Conservation (phyloP, 92 coral and sea anemone genomes). For the Micromussa lordhowensis region DNA sequence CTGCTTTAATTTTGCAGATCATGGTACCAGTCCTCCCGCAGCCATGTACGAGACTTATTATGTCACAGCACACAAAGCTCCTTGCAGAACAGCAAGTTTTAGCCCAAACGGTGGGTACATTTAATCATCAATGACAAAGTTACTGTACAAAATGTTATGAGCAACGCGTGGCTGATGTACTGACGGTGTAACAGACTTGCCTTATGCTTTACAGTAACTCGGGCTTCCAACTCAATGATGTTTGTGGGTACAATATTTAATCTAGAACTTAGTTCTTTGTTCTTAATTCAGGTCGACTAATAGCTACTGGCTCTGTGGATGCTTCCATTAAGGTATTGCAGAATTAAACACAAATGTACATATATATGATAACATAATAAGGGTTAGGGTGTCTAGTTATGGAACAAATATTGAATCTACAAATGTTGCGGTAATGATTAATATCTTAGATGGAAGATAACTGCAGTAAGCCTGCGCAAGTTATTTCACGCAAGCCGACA, state of each 20-base stretch:
- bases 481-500: too few species aligned
- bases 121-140: too few species aligned
- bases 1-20: constrained; percentile 58
- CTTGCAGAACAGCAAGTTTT: constrained; percentile 94
- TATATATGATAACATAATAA: too few species aligned
- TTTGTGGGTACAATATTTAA: not conserved
- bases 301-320: constrained; percentile 96
- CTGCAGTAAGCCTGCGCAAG: too few species aligned
- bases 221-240: not conserved
- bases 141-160: too few species aligned
- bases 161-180: too few species aligned
- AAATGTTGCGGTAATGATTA: too few species aligned
- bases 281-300: constrained; percentile 76
- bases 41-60: constrained; percentile 99
- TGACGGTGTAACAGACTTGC: too few species aligned
- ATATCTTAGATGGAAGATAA: too few species aligned
- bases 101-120: constrained; percentile 79
- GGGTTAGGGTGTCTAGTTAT: not conserved
- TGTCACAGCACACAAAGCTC: constrained; percentile 99
- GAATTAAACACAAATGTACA: not conserved
- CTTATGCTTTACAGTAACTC: not conserved
- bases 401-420: too few species aligned
- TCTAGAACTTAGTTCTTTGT: not conserved
- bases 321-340: constrained; percentile 86
- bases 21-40: constrained; percentile 92